These are phyloP conservation scores for Vireo griseus DNA, from an alignment of 2,797 vertebrate species.

Conservation along the genomic window DNA sequence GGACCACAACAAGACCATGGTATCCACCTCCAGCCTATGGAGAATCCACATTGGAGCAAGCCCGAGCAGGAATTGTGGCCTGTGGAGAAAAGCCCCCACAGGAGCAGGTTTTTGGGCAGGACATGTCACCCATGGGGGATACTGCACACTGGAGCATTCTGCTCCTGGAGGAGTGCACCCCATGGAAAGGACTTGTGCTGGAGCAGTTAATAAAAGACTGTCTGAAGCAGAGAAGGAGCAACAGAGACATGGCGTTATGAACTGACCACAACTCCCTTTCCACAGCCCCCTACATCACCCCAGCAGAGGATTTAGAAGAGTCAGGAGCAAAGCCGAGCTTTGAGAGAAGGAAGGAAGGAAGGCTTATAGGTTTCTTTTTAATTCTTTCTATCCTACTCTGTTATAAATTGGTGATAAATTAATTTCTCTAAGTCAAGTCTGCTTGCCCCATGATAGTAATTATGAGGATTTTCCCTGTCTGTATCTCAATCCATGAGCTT, in stretches of 20 bases:
- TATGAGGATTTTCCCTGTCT: background rate
- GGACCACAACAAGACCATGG: background rate
- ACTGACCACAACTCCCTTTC: background rate
- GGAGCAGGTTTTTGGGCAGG: background rate
- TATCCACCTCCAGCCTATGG: background rate
- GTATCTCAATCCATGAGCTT: background rate
- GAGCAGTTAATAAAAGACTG: background rate
- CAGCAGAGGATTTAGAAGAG: background rate
- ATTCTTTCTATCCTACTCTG: background rate
- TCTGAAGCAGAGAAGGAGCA: background rate
- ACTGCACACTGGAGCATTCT: rapidly evolving
- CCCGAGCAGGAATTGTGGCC: background rate
- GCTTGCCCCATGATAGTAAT: background rate
- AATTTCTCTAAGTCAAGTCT: background rate
- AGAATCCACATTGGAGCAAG: rapidly evolving
- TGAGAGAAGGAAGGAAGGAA: background rate
- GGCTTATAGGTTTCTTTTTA: background rate
- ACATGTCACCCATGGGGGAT: background rate
- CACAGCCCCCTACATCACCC: background rate
- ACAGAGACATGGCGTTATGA: background rate
- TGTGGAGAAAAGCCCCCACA: background rate
- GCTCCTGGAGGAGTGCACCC: background rate
- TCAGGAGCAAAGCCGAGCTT: rapidly evolving
- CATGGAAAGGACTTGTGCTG: background rate
- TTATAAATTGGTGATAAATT: background rate